Percentiles rank a stretch among this genome's conserved stretches.
Conservation (phyloP, 2,888 invertebrate genomes). For the Temnothorax unifasciatus region DNA sequence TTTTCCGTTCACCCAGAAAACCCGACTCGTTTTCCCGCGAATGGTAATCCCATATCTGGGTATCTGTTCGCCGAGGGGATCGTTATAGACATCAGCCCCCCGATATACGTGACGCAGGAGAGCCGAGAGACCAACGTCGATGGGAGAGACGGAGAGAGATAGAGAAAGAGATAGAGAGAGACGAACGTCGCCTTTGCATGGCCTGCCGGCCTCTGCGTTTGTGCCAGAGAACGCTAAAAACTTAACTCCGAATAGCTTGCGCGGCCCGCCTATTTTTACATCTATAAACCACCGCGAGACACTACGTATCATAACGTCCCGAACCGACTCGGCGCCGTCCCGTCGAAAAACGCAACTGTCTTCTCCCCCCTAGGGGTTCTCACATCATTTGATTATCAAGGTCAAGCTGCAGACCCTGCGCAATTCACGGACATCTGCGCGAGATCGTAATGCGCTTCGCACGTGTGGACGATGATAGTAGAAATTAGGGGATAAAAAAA, state of each 20-base stretch:
- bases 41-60: slow-evolving; percentile 48
- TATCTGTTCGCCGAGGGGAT: slow-evolving; percentile 24
- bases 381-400: slow-evolving; percentile 12
- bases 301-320: not conserved
- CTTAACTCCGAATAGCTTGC: slow-evolving; percentile 37
- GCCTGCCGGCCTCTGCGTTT: not conserved
- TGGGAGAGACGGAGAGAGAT: not conserved
- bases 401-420: not conserved
- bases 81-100: slow-evolving; percentile 16
- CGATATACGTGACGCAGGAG: not conserved
- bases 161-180: not conserved
- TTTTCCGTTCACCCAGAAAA: slow-evolving; percentile 71
- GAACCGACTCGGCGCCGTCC: not conserved
- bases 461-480: not conserved
- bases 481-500: not conserved
- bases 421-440: not conserved
- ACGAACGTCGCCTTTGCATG: not conserved
- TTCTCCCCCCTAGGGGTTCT: not conserved
- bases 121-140: not conserved
- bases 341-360: not conserved
- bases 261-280: slow-evolving; percentile 38
- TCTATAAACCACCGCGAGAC: slow-evolving; percentile 27
- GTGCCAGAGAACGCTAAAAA: slow-evolving; percentile 44
- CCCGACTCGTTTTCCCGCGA: slow-evolving; percentile 61
- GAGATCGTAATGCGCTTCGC: too few species aligned